phyloP scores from a whole-genome alignment of 1,140 invertebrate genomes.

The Trinorchestia longiramus region DNA sequence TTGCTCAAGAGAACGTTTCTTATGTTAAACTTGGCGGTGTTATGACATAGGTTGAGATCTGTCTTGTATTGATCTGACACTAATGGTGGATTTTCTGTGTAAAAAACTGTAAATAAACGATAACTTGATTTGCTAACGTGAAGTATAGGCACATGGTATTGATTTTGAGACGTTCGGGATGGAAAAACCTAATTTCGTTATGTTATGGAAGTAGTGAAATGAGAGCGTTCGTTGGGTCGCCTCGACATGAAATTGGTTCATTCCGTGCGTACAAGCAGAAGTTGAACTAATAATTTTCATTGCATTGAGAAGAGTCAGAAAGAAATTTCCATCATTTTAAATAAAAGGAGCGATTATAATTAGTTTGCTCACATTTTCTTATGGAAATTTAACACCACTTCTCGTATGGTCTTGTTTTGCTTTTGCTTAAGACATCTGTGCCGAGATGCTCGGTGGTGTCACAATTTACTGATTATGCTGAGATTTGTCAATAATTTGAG shows the following conservation, averaged over 20 bases:
- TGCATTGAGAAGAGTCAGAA: too few species aligned
- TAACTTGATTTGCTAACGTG: neutral
- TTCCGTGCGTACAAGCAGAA: neutral
- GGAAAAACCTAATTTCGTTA: neutral
- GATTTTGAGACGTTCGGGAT: neutral
- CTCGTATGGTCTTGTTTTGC: too few species aligned
- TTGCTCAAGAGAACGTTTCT: neutral
- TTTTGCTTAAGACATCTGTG: too few species aligned
- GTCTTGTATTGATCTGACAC: slow-evolving; percentile 49
- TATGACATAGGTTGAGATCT: slow-evolving; percentile 42
- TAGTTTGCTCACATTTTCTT: too few species aligned
- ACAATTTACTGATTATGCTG: too few species aligned
- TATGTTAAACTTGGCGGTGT: neutral
- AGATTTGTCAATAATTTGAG: too few species aligned
- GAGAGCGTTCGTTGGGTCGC: neutral
- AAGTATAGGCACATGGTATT: neutral
- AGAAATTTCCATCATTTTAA: too few species aligned
- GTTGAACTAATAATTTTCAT: neutral
- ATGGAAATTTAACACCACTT: too few species aligned
- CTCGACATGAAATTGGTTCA: neutral
- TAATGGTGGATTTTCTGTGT: slow-evolving; percentile 44
- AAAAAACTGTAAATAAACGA: slow-evolving; percentile 42
- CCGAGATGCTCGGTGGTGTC: too few species aligned
- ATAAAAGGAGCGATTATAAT: too few species aligned
- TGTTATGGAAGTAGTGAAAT: neutral